Conservation (phyloP, 1,140 invertebrate genomes). For the Varroa destructor region DNA sequence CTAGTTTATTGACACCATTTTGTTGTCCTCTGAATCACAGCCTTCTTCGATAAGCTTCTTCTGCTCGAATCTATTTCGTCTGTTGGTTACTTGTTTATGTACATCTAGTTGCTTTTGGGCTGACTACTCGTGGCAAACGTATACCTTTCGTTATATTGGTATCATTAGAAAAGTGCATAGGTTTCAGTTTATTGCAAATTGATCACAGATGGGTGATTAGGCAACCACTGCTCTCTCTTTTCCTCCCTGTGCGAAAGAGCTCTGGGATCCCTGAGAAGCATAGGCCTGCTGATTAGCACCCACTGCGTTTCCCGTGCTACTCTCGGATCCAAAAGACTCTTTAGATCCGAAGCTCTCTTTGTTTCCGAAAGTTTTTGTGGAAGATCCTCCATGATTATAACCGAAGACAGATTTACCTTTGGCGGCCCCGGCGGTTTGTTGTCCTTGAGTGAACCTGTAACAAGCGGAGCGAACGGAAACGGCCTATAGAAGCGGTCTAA, state of each 20-base stretch:
- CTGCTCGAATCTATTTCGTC: too few relatives aligned
- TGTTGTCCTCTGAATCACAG: too few relatives aligned
- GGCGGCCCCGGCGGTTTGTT: slow-evolving; percentile 14
- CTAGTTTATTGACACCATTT: too few relatives aligned
- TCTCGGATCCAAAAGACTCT: slow-evolving; percentile 28
- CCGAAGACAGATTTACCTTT: slow-evolving; percentile 8
- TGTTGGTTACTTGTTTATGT: too few relatives aligned
- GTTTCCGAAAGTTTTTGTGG: slow-evolving; percentile 25
- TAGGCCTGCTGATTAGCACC: neutral
- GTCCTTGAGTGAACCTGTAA: slow-evolving; percentile 24
- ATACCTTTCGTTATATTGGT: too few relatives aligned
- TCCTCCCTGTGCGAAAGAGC: slow-evolving; percentile 11
- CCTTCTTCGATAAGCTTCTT: too few relatives aligned
- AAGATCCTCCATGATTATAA: slow-evolving; percentile 16
- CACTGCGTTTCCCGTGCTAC: slow-evolving; percentile 5
- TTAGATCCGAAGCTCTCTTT: neutral
- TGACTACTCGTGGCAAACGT: too few relatives aligned
- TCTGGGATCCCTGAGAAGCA: slow-evolving; percentile 18
- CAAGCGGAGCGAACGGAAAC: neutral
- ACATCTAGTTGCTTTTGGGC: too few relatives aligned
- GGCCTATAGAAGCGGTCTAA: neutral
- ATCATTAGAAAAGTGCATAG: too few relatives aligned
- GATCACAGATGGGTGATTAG: slow-evolving; percentile 19
- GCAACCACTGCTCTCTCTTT: neutral
- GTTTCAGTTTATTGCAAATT: neutral